Conservation (phyloP, 2,888 invertebrate genomes). For the Diaperis boleti region DNA sequence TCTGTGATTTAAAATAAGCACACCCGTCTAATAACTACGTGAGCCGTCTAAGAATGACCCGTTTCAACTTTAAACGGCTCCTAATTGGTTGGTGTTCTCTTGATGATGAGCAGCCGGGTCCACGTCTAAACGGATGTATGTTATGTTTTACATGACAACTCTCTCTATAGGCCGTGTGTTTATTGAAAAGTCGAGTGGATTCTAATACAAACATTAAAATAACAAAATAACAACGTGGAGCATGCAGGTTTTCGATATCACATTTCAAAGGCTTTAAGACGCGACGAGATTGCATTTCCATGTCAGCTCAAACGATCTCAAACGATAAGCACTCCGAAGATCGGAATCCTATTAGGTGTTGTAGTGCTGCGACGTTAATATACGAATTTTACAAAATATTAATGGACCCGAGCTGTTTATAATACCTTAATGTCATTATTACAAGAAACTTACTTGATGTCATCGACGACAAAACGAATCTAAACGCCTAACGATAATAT, state of each 20-base stretch:
- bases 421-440: slow-evolving; percentile 8
- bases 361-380: slow-evolving; percentile 42
- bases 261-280: slow-evolving; percentile 50
- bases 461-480: no score
- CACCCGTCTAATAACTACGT: no score
- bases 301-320: slow-evolving; percentile 56
- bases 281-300: slow-evolving; percentile 56
- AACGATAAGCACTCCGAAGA: slow-evolving; percentile 54
- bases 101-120: neutral
- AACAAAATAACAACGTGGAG: slow-evolving; percentile 47
- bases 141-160: no score
- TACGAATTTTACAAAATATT: slow-evolving; percentile 49
- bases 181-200: slow-evolving; percentile 26
- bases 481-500: no score
- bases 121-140: neutral
- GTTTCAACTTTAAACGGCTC: neutral
- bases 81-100: neutral
- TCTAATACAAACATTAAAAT: slow-evolving; percentile 42
- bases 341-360: slow-evolving; percentile 53
- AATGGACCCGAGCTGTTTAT: slow-evolving; percentile 36
- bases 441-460: no score
- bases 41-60: no score
- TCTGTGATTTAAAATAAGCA: no score
- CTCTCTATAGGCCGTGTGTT: neutral
- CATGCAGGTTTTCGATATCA: slow-evolving; percentile 49